Base-by-base conservation (phyloP, 64 coral and sea anemone species). In the Cladopsammia gracilis region DNA sequence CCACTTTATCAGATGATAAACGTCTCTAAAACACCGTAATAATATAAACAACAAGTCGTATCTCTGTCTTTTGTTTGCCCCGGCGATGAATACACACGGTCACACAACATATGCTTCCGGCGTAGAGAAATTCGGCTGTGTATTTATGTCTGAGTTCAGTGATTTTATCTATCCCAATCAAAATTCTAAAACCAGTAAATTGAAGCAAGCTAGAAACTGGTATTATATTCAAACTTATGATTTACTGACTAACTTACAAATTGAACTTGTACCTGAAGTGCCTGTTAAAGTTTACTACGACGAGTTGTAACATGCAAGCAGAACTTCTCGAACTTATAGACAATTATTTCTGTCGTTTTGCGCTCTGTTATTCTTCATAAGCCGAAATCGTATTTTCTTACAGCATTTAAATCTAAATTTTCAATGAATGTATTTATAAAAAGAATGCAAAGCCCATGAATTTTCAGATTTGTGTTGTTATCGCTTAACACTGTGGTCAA, bases 181-280 rank as follows among this genome's bases (percentile, higher is more conserved):
- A 10, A 53, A 54, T 34, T 34, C 34, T 34, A 56, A 77, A n/a
- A 56, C 75, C 75, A 77, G 75, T 77, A 22, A 77, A 25, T 77
- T 77, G 75, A 77, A 77, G 19, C 75, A 54, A 77, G 75, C 75
- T 77, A 77, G 48, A 77, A 77, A 54, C 75, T 20, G 49, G 50
- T 77, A 77, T 77, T 56, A 49, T 57, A 77, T 77, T 56, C 61
- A 34, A 34, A 34, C 0, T 34, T 34, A 64, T 16, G 61, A 64
- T 64, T 19, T 64, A 11, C 16, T 19, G 61, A 16, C 15, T 11
- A 64, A 64, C 12, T 64, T 64, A 18, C 15, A 64, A 64, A 64
- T 64, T 34, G 34, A 34, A 34, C 34, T 34, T 34, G 34, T 34
- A 34, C 34, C 34, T n/a, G n/a, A 34, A 34, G 34, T 34, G 34